Percentiles rank a stretch among this genome's conserved stretches.
These are phyloP conservation scores for Hormaphis cornu DNA, from an alignment of 1,140 invertebrate species.

Conservation along the genomic window DNA sequence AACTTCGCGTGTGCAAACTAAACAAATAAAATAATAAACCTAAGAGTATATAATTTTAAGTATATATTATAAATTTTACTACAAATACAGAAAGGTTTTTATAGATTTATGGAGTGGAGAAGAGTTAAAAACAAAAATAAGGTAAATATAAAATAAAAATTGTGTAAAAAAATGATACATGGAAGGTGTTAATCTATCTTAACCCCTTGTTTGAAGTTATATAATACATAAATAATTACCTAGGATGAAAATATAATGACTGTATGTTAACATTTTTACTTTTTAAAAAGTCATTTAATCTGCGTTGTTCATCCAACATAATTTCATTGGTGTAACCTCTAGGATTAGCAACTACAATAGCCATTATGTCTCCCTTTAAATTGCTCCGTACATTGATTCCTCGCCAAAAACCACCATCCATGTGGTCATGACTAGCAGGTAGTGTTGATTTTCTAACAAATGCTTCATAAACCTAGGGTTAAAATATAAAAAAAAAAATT, in stretches of 20 bases:
- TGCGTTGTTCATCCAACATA: slow-evolving; percentile 40
- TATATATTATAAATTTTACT: not conserved
- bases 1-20: slow-evolving; percentile 41
- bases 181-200: not conserved
- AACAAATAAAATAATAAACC: slow-evolving; percentile 28
- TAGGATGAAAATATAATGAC: slow-evolving; percentile 41
- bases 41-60: not conserved
- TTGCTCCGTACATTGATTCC: slow-evolving; percentile 46
- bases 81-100: too few species aligned
- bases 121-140: slow-evolving; percentile 12
- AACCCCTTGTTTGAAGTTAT: not conserved
- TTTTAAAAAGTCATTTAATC: slow-evolving; percentile 40
- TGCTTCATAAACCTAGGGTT: slow-evolving; percentile 44
- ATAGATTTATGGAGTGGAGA: too few species aligned
- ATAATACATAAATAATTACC: slow-evolving; percentile 39
- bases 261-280: slow-evolving; percentile 20
- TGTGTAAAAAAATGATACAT: not conserved
- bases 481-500: not conserved
- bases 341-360: slow-evolving; percentile 45
- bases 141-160: not conserved
- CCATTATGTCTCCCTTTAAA: slow-evolving; percentile 43
- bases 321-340: slow-evolving; percentile 41
- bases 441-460: slow-evolving; percentile 43
- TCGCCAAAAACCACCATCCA: slow-evolving; percentile 47
- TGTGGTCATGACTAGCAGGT: slow-evolving; percentile 43